Percentiles rank a stretch among this genome's conserved stretches.
These are phyloP conservation scores for Volucella bombylans DNA, from an alignment of 2,888 invertebrate genomes.

Conservation along the genomic window DNA sequence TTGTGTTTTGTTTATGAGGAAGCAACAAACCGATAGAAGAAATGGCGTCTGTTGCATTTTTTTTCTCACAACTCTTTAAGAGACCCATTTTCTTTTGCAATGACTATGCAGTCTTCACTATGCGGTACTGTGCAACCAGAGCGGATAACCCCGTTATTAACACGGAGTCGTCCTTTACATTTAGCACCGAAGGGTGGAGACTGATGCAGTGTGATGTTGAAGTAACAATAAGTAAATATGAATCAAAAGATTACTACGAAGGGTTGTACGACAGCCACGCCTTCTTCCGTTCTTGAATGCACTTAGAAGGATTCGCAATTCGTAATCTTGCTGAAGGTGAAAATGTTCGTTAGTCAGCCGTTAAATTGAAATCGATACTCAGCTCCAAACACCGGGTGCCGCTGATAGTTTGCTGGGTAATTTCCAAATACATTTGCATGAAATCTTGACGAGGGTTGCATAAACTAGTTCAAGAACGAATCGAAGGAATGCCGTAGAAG, in stretches of 20 bases:
- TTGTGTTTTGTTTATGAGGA: conserved; percentile 57
- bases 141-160: conserved; percentile 40
- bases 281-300: conserved; percentile 58
- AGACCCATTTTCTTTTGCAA: conserved; percentile 16
- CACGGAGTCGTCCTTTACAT: background rate
- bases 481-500: too few species aligned
- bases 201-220: conserved; percentile 9
- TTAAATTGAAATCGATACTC: conserved; percentile 70
- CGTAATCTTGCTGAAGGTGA: conserved; percentile 45
- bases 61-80: conserved; percentile 3
- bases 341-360: conserved; percentile 69
- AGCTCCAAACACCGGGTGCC: conserved; percentile 41
- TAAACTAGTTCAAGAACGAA: too few species aligned
- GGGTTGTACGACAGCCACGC: conserved; percentile 64
- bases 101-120: conserved; percentile 8
- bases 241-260: conserved; percentile 48
- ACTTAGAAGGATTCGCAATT: conserved; percentile 59
- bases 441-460: conserved; percentile 22
- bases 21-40: conserved; percentile 40
- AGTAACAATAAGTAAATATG: conserved; percentile 41
- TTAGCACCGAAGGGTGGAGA: conserved; percentile 53
- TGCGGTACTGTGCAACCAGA: conserved; percentile 16
- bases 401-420: conserved; percentile 51
- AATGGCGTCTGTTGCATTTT: conserved; percentile 61
- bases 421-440: conserved; percentile 59